These are phyloP conservation scores for Zalophus californianus DNA, from an alignment of 2,797 vertebrate genomes.

Conservation along the genomic window DNA sequence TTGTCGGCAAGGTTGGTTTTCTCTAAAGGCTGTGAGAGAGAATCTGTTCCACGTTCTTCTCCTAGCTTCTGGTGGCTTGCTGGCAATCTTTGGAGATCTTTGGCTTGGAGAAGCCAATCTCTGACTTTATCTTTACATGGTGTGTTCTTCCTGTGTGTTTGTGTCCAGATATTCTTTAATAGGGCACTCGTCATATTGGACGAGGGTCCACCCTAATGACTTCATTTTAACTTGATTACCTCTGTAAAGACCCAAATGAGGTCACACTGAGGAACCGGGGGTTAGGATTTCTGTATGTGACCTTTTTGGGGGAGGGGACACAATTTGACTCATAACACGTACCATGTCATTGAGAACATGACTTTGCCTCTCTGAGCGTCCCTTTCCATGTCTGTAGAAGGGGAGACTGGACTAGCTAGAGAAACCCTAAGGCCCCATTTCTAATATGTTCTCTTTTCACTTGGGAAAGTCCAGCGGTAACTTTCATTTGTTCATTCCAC, in stretches of 20 bases:
- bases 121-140: not conserved
- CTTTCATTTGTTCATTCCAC: not conserved
- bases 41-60: not conserved
- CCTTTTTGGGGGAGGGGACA: not conserved
- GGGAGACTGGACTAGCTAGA: not conserved
- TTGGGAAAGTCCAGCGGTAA: not conserved
- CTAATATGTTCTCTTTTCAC: not conserved
- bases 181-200: not conserved
- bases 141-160: not conserved
- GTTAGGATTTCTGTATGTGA: not conserved
- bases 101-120: not conserved
- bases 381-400: not conserved
- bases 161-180: not conserved
- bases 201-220: not conserved
- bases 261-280: not conserved
- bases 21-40: not conserved
- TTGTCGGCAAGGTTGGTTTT: not conserved
- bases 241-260: not conserved
- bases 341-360: not conserved
- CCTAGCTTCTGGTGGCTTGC: not conserved
- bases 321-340: not conserved
- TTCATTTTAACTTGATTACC: not conserved
- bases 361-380: not conserved
- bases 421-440: not conserved
- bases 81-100: not conserved